Percentiles rank a stretch among this genome's conserved stretches.
These are phyloP conservation scores for Mesaphorura yosii DNA, from an alignment of 1,140 invertebrate genomes.

Conservation along the genomic window DNA sequence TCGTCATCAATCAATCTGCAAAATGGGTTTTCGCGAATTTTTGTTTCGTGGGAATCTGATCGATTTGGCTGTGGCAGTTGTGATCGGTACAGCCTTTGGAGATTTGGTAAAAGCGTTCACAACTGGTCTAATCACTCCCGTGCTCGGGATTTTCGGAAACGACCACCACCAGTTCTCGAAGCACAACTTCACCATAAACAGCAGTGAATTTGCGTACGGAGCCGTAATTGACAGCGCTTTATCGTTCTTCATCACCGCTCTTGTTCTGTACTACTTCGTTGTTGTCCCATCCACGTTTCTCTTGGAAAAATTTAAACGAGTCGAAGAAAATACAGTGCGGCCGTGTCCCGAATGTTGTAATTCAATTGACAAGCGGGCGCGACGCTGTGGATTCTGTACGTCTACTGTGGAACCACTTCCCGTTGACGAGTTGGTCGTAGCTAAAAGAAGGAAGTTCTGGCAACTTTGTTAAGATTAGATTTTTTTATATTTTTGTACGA, in stretches of 20 bases:
- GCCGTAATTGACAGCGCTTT: background rate
- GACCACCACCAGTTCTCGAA: constrained; percentile 1
- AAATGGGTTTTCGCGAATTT: constrained; percentile 9
- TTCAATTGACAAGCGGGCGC: background rate
- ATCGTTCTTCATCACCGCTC: constrained; percentile 11
- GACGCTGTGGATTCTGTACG: constrained; percentile 7
- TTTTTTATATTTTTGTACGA: too few species aligned
- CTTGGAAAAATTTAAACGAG: background rate
- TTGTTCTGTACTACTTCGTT: constrained; percentile 12
- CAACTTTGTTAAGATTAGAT: too few species aligned
- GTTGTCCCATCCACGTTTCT: constrained; percentile 5
- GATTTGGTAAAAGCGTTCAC: constrained; percentile 7
- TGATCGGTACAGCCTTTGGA: background rate
- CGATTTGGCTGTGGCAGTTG: constrained; percentile 7
- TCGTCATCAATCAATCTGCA: too few species aligned
- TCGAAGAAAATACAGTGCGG: background rate
- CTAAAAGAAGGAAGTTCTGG: too few species aligned
- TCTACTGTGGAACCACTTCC: background rate
- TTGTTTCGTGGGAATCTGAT: constrained; percentile 10
- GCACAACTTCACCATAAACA: constrained; percentile 1
- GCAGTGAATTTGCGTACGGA: constrained; percentile 3
- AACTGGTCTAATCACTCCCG: constrained; percentile 4
- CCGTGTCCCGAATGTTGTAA: constrained; percentile 8
- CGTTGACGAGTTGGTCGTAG: too few species aligned
- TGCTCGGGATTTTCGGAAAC: constrained; percentile 7